Evolutionary conservation across 2,888 invertebrate genomes (phyloP).

Genomic region (Drosophila fungiperda): DNA sequence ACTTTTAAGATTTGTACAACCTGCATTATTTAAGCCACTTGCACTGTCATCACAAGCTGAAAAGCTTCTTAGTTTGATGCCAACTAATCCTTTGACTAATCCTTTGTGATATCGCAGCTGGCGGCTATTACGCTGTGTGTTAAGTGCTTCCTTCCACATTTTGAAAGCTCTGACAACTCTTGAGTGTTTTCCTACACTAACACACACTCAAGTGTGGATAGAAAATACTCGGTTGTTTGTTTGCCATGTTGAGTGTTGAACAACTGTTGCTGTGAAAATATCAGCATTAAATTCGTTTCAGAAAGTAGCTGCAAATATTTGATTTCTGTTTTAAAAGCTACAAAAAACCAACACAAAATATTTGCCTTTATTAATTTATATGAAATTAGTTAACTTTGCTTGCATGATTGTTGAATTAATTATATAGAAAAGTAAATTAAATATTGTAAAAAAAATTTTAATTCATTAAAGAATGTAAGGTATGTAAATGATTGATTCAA

Average conservation of each 20-base stretch:
- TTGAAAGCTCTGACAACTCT: constrained; percentile 26
- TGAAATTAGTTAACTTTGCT: not conserved
- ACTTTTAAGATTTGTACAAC: not conserved
- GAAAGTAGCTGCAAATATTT: not conserved
- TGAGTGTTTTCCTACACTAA: constrained; percentile 22
- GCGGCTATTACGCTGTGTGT: constrained; percentile 16
- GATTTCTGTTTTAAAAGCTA: not conserved
- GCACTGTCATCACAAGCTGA: constrained; percentile 7
- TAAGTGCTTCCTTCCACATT: constrained; percentile 38
- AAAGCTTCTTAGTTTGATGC: constrained; percentile 51
- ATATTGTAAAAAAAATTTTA: not conserved
- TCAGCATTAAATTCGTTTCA: not conserved
- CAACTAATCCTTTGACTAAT: constrained; percentile 44
- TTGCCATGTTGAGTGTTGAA: not conserved
- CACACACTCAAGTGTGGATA: not conserved
- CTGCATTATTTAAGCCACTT: not conserved
- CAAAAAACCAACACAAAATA: not conserved
- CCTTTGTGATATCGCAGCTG: constrained; percentile 10
- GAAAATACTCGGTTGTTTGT: not conserved
- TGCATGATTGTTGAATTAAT: not conserved
- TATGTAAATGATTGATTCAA: not conserved
- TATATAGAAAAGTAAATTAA: not conserved
- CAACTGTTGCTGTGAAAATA: not conserved
- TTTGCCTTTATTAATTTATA: not conserved
- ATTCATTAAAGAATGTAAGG: not conserved